Evolutionary conservation across 2,797 vertebrate species (phyloP).

Genomic region (Ceryle rudis): DNA sequence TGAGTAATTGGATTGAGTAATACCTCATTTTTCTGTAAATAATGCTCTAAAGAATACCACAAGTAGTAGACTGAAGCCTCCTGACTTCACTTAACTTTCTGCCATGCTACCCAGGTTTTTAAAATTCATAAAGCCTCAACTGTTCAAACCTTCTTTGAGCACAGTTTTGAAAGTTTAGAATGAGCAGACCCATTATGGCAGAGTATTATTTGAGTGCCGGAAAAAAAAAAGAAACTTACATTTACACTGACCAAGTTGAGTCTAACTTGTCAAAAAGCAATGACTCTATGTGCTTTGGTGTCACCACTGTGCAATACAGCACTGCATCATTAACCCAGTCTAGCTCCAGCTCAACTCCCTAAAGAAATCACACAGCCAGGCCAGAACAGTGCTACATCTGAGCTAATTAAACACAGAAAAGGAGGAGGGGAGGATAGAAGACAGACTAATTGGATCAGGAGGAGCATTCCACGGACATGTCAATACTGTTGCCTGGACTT

Average conservation of each 20-base stretch:
- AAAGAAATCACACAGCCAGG: background rate
- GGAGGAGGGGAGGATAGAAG: background rate
- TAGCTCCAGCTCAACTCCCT: background rate
- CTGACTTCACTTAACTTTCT: background rate
- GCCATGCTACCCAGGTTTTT: background rate
- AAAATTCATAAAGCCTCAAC: background rate
- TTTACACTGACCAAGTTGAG: background rate
- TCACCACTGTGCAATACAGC: fast-evolving
- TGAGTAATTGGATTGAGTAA: background rate
- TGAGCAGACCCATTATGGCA: background rate
- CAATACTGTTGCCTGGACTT: background rate
- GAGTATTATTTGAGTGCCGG: background rate
- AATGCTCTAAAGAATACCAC: background rate
- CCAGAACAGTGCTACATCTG: background rate
- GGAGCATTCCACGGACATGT: background rate
- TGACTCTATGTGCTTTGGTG: fast-evolving
- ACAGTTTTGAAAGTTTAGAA: background rate
- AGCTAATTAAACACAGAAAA: background rate
- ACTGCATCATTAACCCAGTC: background rate
- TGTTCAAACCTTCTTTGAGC: background rate
- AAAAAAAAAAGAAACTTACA: background rate
- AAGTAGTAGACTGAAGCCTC: background rate
- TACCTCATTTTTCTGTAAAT: background rate
- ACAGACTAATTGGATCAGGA: background rate
- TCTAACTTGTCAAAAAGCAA: background rate